Conservation (phyloP, 2,797 vertebrate genomes). For the Saxicola maurus region DNA sequence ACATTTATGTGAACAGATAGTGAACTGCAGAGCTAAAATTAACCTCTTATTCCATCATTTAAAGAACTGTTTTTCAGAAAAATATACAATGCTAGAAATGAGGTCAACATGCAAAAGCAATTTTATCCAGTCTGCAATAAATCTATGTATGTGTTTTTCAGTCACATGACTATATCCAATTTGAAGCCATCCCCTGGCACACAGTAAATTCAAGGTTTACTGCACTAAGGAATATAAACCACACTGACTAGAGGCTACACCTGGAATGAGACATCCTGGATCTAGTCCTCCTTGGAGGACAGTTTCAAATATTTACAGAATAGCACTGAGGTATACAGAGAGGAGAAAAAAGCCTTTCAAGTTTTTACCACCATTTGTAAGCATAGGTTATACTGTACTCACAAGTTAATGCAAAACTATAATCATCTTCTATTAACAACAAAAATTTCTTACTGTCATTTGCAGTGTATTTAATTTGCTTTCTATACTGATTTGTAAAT, state of each 20-base stretch:
- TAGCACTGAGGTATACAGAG: background rate
- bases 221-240: background rate
- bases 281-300: background rate
- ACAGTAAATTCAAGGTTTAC: background rate
- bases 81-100: background rate
- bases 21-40: background rate
- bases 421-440: background rate
- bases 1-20: background rate
- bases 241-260: background rate
- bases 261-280: background rate
- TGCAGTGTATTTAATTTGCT: background rate
- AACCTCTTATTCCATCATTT: background rate
- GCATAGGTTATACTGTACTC: accelerated
- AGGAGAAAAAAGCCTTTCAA: background rate
- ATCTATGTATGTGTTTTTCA: background rate
- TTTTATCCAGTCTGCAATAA: background rate
- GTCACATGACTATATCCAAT: background rate
- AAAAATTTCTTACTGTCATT: background rate
- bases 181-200: background rate
- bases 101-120: background rate
- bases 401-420: background rate
- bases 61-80: background rate
- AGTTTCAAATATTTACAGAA: background rate
- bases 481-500: background rate
- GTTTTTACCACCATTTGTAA: background rate